Evolutionary conservation across 2,888 invertebrate genomes (phyloP), one percentile per base, ranked within the genome.

Genomic region (Leptogaster cylindrica): DNA sequence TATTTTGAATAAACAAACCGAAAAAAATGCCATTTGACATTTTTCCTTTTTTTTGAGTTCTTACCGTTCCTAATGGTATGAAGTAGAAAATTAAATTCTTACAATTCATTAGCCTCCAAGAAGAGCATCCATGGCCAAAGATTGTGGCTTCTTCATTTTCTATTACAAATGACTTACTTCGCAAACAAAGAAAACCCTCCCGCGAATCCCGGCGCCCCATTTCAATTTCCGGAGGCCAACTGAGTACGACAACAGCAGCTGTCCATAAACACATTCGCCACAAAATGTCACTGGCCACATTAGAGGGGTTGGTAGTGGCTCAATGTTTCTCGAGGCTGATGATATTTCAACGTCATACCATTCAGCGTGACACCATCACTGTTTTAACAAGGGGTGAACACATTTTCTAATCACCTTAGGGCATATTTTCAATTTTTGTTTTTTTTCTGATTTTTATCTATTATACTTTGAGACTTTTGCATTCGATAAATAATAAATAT

Each of bases 221-320:
- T 69, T 69, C 58, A 69, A 65, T 69, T 69, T 69, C 69, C 67
- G 66, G 64, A 67, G 69, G 69, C 69, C 66, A 69, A 69, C 67
- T 69, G 64, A 67, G 66, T 65, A 69, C 67, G 67, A 67, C 67
- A 69, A 69, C 69, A 69, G 69, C 69, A 69, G 69, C 69, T 69
- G 69, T 67, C 65, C 65, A 58, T 67, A 67, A 67, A 64, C 67
- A 67, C 65, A 67, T 65, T 69, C 65, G 65, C 64, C 39, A 66
- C 52, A 51, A 69, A 69, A 69, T 69, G 66, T 69, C 66, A 69
- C 48, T 28, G 63, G 63, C 31, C 20, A 61, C 44, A 41, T 18
- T 25, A 27, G 12, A 27, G 27, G 27, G 27, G 23, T 20, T 27
- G 50, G 52, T 31, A 4, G 39, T 36, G 39, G 58, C 25, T 12